Conservation (phyloP, 2,888 invertebrate species). For the Therioaphis trifolii region DNA sequence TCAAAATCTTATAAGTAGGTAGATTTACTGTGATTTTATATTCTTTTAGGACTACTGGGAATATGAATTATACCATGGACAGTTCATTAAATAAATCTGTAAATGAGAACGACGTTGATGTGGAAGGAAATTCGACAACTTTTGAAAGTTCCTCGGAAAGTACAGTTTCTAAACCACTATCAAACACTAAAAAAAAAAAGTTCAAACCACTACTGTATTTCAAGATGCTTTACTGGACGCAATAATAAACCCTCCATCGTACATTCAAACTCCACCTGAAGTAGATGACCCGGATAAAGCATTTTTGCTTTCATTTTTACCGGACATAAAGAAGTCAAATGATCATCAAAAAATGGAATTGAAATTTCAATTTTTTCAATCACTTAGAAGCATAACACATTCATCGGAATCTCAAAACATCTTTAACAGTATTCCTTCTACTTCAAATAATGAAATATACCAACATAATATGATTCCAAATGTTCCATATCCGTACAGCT, state of each 20-base stretch:
- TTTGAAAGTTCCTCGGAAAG: too few relatives aligned
- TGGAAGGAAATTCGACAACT: background rate
- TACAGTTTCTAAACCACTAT: background rate
- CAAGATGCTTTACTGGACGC: background rate
- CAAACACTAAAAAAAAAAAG: background rate
- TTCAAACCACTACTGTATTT: background rate
- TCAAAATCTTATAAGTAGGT: too few relatives aligned
- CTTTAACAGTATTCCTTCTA: too few relatives aligned
- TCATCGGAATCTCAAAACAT: too few relatives aligned
- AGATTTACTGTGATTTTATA: too few relatives aligned
- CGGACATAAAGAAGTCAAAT: background rate
- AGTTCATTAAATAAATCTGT: too few relatives aligned
- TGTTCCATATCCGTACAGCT: too few relatives aligned
- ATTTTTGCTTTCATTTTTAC: conserved; percentile 3
- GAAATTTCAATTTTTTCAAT: too few relatives aligned
- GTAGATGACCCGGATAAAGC: background rate
- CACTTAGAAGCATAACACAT: too few relatives aligned
- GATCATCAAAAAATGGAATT: too few relatives aligned
- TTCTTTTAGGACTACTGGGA: background rate
- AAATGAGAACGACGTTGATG: background rate
- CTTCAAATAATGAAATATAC: too few relatives aligned
- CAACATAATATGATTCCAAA: too few relatives aligned
- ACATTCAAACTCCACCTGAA: background rate
- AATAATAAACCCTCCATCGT: background rate
- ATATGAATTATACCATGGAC: background rate